phyloP scores from a whole-genome alignment of 1,140 invertebrate genomes.

The Hylyphantes graminicola region DNA sequence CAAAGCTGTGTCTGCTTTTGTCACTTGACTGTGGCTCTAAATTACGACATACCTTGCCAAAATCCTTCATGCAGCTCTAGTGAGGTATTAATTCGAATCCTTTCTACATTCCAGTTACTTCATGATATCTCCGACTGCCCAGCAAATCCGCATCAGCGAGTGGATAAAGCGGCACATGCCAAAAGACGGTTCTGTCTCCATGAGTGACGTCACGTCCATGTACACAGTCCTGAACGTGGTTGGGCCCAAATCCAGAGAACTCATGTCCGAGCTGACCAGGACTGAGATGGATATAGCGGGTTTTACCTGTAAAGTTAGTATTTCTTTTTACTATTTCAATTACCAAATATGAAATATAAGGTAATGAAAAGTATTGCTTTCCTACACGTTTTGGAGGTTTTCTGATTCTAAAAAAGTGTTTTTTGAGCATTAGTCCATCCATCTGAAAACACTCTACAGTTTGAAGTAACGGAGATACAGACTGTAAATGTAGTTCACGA shows the following conservation, averaged over 20 bases:
- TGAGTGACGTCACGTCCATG: conserved; percentile 96
- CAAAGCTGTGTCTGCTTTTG: no score
- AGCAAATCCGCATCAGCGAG: conserved; percentile 68
- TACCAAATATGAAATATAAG: no score
- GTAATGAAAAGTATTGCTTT: no score
- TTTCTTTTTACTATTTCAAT: neutral
- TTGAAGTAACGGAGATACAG: no score
- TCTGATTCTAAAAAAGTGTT: no score
- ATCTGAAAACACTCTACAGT: no score
- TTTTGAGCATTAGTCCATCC: no score
- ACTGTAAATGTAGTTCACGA: no score
- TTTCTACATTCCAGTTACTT: conserved; percentile 66
- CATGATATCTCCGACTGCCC: conserved; percentile 69
- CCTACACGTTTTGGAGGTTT: no score
- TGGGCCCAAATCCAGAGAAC: conserved; percentile 89
- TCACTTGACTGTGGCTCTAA: no score
- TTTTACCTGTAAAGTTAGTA: conserved; percentile 76
- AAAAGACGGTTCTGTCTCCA: conserved; percentile 68
- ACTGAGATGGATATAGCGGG: conserved; percentile 93
- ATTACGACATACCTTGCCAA: neutral
- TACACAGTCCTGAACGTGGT: conserved; percentile 97
- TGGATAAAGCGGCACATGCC: conserved; percentile 69
- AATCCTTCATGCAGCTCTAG: neutral
- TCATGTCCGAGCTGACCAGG: conserved; percentile 92
- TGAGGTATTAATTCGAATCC: neutral